Percentiles rank a stretch among this genome's conserved stretches.
Evolutionary conservation across 2,113 vertebrate species (phyloP).

Genomic region (Gnathonemus echidnorhynchus): DNA sequence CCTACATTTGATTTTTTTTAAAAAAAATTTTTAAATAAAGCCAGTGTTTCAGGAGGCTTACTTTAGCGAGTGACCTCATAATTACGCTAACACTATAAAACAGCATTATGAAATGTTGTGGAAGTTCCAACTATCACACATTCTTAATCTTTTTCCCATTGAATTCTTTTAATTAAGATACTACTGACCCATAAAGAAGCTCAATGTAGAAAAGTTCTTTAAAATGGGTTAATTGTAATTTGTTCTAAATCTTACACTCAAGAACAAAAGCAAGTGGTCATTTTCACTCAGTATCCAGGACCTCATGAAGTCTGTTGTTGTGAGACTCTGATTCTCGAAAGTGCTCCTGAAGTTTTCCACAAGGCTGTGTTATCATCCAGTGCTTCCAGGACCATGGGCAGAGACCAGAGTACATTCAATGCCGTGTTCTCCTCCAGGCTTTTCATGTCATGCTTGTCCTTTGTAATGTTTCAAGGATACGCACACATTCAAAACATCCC

Average conservation of each 20-base stretch:
- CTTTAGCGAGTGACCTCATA: background rate
- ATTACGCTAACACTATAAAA: background rate
- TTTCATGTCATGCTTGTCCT: background rate
- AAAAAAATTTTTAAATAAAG: background rate
- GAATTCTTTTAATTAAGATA: no score
- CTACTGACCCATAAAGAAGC: background rate
- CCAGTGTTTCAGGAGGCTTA: background rate
- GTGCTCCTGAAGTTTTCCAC: slow-evolving; percentile 24
- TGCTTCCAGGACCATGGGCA: slow-evolving; percentile 30
- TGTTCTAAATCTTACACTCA: background rate
- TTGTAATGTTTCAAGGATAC: background rate
- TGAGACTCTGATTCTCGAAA: slow-evolving; percentile 21
- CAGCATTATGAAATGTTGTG: background rate
- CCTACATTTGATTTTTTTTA: background rate
- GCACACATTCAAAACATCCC: background rate
- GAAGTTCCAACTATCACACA: background rate
- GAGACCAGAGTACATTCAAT: slow-evolving; percentile 36
- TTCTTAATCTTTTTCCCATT: background rate
- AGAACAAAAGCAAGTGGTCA: background rate
- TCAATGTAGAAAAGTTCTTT: background rate
- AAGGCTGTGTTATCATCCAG: slow-evolving; percentile 35
- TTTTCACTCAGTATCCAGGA: background rate
- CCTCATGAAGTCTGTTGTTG: background rate
- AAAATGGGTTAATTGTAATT: background rate
- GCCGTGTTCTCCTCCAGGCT: slow-evolving; percentile 21